Base-by-base conservation (phyloP, 2,797 vertebrate genomes). In the Oophaga sylvatica region DNA sequence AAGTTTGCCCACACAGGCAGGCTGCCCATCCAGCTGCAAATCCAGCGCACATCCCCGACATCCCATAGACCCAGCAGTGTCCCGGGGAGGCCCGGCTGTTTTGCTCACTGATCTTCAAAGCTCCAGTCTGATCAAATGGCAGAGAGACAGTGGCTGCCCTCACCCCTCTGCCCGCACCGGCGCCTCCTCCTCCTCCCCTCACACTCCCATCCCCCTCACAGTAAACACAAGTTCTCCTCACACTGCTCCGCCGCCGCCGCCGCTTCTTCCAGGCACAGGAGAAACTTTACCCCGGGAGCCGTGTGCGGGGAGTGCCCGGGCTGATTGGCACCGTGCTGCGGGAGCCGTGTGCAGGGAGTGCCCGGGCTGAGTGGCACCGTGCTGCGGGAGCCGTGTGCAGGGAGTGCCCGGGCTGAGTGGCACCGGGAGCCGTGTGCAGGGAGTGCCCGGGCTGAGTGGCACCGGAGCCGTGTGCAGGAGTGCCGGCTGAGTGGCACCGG, bases 31-130 rank as follows among this genome's bases (percentile, higher is more conserved):
- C 87, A 88, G 87, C 53, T 70, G 81, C 20, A 68, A 57, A 89
- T 89, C 88, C 88, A 89, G 48, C 6, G 76, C 26, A 80, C 65
- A 88, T 85, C 68, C 73, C 79, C 84, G 31, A 53, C 63, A 70
- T 80, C 83, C 87, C 63, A 53, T 56, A 85, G 60, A 85, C 41
- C 86, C 87, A 62, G 82, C 87, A 75, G 82, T 78, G 84, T 83
- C n/a, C 91, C 83, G n/a, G 73, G 53, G 90, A 90, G 93, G 93
- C 88, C 92, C 92, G 90, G 91, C 84, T 91, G 93, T 93, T 93
- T 93, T 35, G 94, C 91, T 94, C 93, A 95, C 93, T 94, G 95
- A 95, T 95, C 95, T 94, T 94, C 94, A 95, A 94, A 96, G 94
- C 94, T 92, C 87, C 92, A 91, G 93, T 90, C 91, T 93, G 94